Evolutionary conservation across 2,113 vertebrate genomes (phyloP).

Genomic region (Bubo scandiacus): DNA sequence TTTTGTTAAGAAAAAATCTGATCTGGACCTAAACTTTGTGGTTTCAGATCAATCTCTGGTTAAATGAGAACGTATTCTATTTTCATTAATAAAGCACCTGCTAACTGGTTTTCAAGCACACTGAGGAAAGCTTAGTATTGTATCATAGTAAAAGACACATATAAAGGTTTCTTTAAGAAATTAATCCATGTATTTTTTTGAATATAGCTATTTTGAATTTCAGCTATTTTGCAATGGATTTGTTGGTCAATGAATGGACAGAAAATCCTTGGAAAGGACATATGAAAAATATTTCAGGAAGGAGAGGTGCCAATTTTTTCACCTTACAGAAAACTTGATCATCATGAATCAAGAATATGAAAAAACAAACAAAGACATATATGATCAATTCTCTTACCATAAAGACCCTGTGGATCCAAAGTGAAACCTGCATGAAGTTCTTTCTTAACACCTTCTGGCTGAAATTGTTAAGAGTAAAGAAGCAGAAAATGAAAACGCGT

Average conservation of each 20-base stretch:
- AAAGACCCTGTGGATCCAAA: conserved; percentile 87
- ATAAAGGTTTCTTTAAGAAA: neutral
- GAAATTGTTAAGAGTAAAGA: conserved; percentile 49
- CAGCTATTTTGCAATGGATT: neutral
- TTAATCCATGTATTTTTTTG: neutral
- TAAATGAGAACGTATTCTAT: neutral
- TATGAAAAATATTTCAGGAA: neutral
- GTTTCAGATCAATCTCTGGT: neutral
- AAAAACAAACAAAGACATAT: neutral
- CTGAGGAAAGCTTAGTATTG: neutral
- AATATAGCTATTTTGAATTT: no score
- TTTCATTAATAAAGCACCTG: neutral
- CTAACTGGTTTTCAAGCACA: neutral
- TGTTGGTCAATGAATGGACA: neutral
- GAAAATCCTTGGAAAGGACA: neutral
- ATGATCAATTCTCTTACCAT: conserved; percentile 75
- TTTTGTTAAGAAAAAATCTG: neutral
- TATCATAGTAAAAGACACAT: neutral
- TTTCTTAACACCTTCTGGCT: conserved; percentile 89
- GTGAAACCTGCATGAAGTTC: conserved; percentile 76
- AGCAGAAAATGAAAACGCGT: neutral
- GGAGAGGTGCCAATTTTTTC: neutral
- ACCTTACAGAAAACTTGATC: neutral
- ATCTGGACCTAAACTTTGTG: neutral
- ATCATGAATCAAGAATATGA: neutral